phyloP scores from a whole-genome alignment of 2,113 vertebrate species.

The Pedionomus torquatus region DNA sequence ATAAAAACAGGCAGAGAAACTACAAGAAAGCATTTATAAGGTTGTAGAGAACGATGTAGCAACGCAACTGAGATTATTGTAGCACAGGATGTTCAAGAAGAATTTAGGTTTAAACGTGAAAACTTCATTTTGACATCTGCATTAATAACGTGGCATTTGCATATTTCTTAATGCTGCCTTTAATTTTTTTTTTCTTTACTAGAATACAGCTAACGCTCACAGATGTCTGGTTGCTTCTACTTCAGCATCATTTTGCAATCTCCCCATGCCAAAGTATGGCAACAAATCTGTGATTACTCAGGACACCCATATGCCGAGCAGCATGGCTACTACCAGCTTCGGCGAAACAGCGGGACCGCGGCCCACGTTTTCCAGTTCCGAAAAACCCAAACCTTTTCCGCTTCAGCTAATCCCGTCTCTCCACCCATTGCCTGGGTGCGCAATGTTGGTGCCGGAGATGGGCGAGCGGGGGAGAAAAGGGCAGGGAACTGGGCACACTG shows the following conservation, averaged over 20 bases:
- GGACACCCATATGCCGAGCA: neutral
- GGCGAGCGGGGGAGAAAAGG: rapidly evolving
- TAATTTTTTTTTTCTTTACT: neutral
- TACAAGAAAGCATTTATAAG: neutral
- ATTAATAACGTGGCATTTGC: neutral
- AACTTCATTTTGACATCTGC: neutral
- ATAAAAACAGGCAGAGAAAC: neutral
- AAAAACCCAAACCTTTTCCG: neutral
- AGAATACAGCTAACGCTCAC: neutral
- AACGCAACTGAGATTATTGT: neutral
- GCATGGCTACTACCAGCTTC: neutral
- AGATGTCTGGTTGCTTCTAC: constrained; percentile 18
- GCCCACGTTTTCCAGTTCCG: neutral
- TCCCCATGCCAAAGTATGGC: constrained; percentile 8
- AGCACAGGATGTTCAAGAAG: neutral
- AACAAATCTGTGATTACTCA: constrained; percentile 4
- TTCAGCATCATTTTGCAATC: neutral
- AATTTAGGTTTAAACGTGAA: neutral
- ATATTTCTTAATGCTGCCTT: neutral
- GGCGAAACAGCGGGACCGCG: neutral
- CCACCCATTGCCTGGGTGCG: rapidly evolving
- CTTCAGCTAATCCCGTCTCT: neutral
- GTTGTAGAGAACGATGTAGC: neutral
- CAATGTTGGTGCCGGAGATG: rapidly evolving
- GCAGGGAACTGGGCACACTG: rapidly evolving